Percentiles rank a stretch among this genome's conserved stretches.
phyloP scores from a whole-genome alignment of 2,797 vertebrate genomes.

The Alauda arvensis region DNA sequence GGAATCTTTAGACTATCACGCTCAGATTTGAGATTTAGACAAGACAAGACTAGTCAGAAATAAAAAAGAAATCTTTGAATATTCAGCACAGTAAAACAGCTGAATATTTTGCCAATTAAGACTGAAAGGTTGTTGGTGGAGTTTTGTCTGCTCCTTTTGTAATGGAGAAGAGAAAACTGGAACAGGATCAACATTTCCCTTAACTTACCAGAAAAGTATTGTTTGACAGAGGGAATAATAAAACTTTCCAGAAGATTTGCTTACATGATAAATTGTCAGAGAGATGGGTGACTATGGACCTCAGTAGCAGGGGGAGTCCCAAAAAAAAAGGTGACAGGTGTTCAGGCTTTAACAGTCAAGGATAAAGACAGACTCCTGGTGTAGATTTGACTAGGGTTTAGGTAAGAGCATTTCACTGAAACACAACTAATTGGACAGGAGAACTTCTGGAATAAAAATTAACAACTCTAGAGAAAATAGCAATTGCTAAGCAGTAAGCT shows the following conservation, averaged over 20 bases:
- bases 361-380: background rate
- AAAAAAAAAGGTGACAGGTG: background rate
- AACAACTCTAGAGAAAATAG: background rate
- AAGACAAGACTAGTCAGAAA: background rate
- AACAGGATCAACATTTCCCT: background rate
- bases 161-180: background rate
- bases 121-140: background rate
- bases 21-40: background rate
- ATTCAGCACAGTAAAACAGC: background rate
- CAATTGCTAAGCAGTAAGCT: background rate
- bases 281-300: background rate
- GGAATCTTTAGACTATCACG: background rate
- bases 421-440: background rate
- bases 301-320: background rate
- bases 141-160: background rate
- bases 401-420: background rate
- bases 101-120: background rate
- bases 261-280: background rate
- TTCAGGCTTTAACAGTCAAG: background rate
- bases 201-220: background rate
- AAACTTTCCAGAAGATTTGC: background rate
- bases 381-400: background rate
- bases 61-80: background rate
- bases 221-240: background rate
- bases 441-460: background rate